These are phyloP conservation scores for Leptocoma aspasia DNA, from an alignment of 2,113 vertebrate genomes.

Conservation along the genomic window DNA sequence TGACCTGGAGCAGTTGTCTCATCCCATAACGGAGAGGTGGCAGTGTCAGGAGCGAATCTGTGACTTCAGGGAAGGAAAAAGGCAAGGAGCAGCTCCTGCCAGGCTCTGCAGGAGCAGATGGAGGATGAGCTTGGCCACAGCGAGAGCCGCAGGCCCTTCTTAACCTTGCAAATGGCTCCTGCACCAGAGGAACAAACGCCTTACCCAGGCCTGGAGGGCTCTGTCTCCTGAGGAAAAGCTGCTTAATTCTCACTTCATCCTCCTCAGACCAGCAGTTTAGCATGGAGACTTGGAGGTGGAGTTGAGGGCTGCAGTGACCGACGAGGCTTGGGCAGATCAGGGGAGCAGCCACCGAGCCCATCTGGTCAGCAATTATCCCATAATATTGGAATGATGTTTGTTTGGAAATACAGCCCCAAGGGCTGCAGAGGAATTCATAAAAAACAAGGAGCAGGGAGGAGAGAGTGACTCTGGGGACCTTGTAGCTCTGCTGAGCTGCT, in stretches of 20 bases:
- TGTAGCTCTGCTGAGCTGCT: not conserved
- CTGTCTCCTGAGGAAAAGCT: not conserved
- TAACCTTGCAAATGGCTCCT: constrained; percentile 19
- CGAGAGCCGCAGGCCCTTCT: not conserved
- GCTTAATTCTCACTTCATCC: not conserved
- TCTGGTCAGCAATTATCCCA: not conserved
- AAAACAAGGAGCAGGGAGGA: not conserved
- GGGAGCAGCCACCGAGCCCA: not conserved
- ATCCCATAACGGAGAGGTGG: not conserved
- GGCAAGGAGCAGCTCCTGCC: not conserved
- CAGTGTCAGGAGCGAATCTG: not conserved
- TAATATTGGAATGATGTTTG: not conserved
- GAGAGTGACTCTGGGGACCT: not conserved
- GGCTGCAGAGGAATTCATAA: not conserved
- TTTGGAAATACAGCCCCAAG: not conserved
- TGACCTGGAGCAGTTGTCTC: not conserved
- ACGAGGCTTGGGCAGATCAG: not conserved
- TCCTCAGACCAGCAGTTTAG: not conserved
- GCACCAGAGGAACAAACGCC: not conserved
- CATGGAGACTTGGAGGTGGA: not conserved
- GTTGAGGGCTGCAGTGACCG: not conserved
- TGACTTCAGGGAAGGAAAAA: not conserved
- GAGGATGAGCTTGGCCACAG: not conserved
- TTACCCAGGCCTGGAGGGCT: not conserved
- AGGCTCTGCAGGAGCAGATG: constrained; percentile 30